These are phyloP conservation scores for Leucopternis melanops DNA, from an alignment of 2,113 vertebrate species.

Conservation along the genomic window DNA sequence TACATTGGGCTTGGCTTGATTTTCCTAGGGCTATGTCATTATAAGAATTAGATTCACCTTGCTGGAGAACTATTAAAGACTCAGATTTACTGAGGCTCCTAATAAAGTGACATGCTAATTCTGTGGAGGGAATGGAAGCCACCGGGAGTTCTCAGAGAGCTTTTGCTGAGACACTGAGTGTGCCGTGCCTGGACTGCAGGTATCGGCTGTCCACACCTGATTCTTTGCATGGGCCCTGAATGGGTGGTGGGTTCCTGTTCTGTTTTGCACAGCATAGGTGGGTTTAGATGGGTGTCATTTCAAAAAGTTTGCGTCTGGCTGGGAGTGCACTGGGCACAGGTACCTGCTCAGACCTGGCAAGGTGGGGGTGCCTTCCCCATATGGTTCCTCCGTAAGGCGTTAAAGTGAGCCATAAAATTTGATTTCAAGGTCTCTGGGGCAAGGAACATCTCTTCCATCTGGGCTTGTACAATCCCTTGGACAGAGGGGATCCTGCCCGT, in stretches of 20 bases:
- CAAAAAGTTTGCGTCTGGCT: background rate
- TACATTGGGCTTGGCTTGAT: background rate
- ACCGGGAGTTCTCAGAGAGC: background rate
- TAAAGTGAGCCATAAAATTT: background rate
- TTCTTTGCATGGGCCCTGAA: background rate
- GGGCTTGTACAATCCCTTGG: background rate
- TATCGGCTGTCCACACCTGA: background rate
- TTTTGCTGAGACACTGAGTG: background rate
- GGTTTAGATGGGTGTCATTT: background rate
- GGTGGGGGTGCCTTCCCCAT: background rate
- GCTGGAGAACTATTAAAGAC: background rate
- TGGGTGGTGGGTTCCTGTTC: background rate
- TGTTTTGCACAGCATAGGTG: background rate
- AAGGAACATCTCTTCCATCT: background rate
- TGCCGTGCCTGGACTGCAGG: background rate
- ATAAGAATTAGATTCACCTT: background rate
- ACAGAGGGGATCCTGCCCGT: background rate
- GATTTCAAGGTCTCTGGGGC: background rate
- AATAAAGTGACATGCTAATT: background rate
- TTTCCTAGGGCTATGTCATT: background rate
- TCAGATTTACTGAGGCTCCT: background rate
- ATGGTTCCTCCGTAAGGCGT: fast-evolving
- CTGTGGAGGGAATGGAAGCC: background rate
- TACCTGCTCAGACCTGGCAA: background rate
- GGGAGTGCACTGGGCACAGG: background rate